Percentiles rank a stretch among this genome's conserved stretches.
Conservation (phyloP, 2,797 vertebrate genomes). For the Apogon talboti region DNA sequence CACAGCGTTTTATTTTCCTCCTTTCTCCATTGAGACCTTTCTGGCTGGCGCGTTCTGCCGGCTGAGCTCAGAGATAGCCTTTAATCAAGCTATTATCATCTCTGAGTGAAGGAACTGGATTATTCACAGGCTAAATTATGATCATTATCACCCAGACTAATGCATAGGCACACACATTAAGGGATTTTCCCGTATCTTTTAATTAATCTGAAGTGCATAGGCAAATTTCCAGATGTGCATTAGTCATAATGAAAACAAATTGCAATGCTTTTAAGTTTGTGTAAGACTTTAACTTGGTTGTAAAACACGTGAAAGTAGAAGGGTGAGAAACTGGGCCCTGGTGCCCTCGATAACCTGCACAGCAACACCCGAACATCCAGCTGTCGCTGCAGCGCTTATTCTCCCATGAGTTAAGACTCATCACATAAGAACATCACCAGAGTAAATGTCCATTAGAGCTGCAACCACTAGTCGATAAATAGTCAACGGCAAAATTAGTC, state of each 20-base stretch:
- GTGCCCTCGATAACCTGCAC: constrained; percentile 56
- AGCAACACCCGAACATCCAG: constrained; percentile 57
- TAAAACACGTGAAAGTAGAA: constrained; percentile 7
- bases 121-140: constrained; percentile 24
- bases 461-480: neutral
- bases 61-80: constrained; percentile 31
- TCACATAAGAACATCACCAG: constrained; percentile 10
- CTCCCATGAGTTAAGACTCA: constrained; percentile 26
- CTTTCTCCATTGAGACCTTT: constrained; percentile 11
- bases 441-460: neutral
- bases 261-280: neutral
- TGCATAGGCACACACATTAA: constrained; percentile 32
- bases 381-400: constrained; percentile 43
- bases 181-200: constrained; percentile 38
- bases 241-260: constrained; percentile 45
- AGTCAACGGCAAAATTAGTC: too few relatives aligned
- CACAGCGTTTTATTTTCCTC: neutral
- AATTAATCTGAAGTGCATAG: constrained; percentile 36
- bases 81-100: constrained; percentile 58
- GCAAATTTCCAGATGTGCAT: constrained; percentile 54
- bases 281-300: constrained; percentile 17
- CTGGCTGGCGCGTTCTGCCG: constrained; percentile 28
- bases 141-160: constrained; percentile 40
- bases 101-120: constrained; percentile 34
- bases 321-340: constrained; percentile 28